Conservation (phyloP, 2,797 vertebrate genomes). For the Acrocephalus scirpaceus region DNA sequence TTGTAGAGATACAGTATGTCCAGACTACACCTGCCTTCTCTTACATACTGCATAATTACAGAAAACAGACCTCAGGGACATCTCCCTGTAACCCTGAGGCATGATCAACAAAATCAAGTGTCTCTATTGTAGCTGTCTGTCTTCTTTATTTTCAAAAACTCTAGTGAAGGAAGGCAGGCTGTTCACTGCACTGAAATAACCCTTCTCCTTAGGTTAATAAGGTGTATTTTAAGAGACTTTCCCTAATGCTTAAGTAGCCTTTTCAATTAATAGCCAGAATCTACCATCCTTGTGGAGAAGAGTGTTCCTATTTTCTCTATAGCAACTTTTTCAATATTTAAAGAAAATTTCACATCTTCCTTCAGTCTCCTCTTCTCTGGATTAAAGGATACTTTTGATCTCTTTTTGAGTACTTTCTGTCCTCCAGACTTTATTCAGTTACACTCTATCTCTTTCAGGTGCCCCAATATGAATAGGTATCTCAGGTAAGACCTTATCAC, state of each 20-base stretch:
- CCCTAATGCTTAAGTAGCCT: background rate
- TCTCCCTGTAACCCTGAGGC: too few species aligned
- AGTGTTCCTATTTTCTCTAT: background rate
- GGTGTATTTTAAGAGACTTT: background rate
- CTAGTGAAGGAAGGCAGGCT: background rate
- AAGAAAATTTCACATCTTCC: background rate
- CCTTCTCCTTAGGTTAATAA: background rate
- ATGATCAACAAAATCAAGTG: background rate
- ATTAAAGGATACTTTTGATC: background rate
- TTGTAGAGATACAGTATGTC: fast-evolving
- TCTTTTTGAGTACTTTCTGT: background rate
- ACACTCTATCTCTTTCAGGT: background rate
- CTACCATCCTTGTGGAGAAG: background rate
- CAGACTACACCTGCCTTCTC: background rate
- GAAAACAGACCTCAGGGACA: background rate
- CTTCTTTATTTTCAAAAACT: background rate
- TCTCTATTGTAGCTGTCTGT: background rate
- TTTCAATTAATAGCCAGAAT: background rate
- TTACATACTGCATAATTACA: background rate
- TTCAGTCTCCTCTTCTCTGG: background rate
- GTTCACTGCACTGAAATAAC: background rate
- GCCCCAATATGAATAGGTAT: background rate
- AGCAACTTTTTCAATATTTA: background rate
- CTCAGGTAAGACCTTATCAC: background rate
- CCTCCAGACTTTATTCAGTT: background rate